phyloP scores from a whole-genome alignment of 2,113 vertebrate species.

The Gallinago undulata region DNA sequence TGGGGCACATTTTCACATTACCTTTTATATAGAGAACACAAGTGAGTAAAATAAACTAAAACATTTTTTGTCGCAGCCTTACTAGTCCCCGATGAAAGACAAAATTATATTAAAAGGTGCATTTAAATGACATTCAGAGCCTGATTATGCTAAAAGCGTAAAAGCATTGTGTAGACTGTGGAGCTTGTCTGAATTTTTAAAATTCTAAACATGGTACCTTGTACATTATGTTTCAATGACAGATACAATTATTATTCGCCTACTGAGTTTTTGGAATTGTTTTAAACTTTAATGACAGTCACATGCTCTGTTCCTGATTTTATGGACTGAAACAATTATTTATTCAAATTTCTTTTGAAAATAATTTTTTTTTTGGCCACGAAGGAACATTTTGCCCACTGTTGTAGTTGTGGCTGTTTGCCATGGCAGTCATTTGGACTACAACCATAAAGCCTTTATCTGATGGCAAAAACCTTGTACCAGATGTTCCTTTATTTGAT shows the following conservation, averaged over 20 bases:
- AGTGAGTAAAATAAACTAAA: constrained; percentile 67
- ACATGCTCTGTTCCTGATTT: constrained; percentile 33
- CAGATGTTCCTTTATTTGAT: constrained; percentile 48
- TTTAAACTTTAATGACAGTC: constrained; percentile 57
- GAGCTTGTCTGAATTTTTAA: constrained; percentile 39
- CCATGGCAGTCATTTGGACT: constrained; percentile 42
- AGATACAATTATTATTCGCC: constrained; percentile 67
- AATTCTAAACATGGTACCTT: constrained; percentile 32
- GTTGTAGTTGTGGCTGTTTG: neutral
- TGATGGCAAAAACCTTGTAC: constrained; percentile 38
- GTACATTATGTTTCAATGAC: neutral
- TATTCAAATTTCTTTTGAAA: constrained; percentile 51
- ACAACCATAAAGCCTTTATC: constrained; percentile 1
- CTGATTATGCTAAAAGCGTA: constrained; percentile 61
- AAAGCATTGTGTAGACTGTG: neutral
- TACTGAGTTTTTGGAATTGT: constrained; percentile 43
- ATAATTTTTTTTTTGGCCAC: neutral
- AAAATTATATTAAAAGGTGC: constrained; percentile 64
- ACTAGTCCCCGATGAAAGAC: constrained; percentile 35
- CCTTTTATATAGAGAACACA: constrained; percentile 63
- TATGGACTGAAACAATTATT: constrained; percentile 66
- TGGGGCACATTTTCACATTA: constrained; percentile 57
- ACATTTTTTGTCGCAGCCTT: neutral
- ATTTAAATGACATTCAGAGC: constrained; percentile 62
- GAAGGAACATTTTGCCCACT: constrained; percentile 27